Evolutionary conservation across 2,797 vertebrate genomes (phyloP).

Genomic region (Pantherophis vulpinus): DNA sequence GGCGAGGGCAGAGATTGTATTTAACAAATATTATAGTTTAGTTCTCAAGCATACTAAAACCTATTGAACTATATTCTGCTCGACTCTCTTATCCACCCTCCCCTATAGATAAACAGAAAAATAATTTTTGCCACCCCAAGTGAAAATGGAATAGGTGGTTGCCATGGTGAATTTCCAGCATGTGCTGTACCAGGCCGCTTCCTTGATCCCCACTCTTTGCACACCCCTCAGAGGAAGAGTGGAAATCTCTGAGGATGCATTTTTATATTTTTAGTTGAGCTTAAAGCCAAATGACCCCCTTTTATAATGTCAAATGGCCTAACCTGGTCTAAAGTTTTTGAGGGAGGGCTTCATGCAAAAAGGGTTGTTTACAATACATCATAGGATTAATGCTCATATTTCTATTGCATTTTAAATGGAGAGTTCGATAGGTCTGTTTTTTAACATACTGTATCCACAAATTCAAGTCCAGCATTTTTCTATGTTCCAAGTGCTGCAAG

Average conservation of each 20-base stretch:
- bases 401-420: neutral
- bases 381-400: neutral
- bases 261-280: neutral
- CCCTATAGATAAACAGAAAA: neutral
- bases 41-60: neutral
- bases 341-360: neutral
- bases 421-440: neutral
- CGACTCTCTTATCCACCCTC: neutral
- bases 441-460: neutral
- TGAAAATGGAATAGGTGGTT: neutral
- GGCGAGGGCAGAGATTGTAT: neutral
- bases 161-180: neutral
- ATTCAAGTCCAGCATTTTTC: neutral
- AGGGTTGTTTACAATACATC: neutral
- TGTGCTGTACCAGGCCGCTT: neutral
- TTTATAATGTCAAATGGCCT: neutral
- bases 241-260: neutral
- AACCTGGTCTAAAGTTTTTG: neutral
- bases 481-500: neutral
- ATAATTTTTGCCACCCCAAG: neutral
- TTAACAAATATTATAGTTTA: neutral
- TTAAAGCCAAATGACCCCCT: neutral
- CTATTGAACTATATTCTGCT: neutral
- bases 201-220: neutral
- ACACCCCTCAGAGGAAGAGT: neutral